Base-by-base conservation (phyloP, 2,888 invertebrate genomes). In the Metalampra italica region DNA sequence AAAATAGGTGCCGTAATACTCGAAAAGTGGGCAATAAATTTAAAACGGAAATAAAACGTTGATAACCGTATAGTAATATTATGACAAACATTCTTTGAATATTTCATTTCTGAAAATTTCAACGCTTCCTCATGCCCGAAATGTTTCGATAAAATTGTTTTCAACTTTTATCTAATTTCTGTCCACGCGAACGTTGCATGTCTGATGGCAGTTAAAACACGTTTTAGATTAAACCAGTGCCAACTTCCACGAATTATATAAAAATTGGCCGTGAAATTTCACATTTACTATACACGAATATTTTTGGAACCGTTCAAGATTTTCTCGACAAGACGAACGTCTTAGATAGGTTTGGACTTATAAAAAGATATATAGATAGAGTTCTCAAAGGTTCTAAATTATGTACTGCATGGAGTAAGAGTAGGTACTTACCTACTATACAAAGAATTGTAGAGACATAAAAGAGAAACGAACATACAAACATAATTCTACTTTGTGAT, bases 211-310 rank as follows among this genome's bases (percentile, higher is more conserved):
- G 72, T 87, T 79, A 79, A 78, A 73, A 62, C 60, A 57, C 66
- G 72, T 71, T 79, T 82, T 76, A 84, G 81, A 83, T 87, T 85
- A 85, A 84, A 83, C 75, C 80, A 80, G 79, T 75, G 79, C 82
- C 75, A 81, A 85, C 78, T 83, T 81, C 81, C 75, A 81, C 78
- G 78, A 81, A 80, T 81, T 76, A 82, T 78, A 76, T 75, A 83
- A 86, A 86, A 87, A 88, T 85, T 83, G 82, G 68, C 87, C 87
- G 78, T 89, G 86, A 88, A 89, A 89, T 87, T 83, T 82, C 68
- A 60, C 75, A 76, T 85, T 81, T 68, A 78, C 65, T 39, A 11
- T 71, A 72, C 75, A 76, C 76, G 61, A 69, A 70, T 72, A 68
- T 73, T 70, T n/a, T 62, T 58, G 62, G 65, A 65, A 64, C 63